Conservation (phyloP, 2,113 vertebrate species). For the Bufo bufo region DNA sequence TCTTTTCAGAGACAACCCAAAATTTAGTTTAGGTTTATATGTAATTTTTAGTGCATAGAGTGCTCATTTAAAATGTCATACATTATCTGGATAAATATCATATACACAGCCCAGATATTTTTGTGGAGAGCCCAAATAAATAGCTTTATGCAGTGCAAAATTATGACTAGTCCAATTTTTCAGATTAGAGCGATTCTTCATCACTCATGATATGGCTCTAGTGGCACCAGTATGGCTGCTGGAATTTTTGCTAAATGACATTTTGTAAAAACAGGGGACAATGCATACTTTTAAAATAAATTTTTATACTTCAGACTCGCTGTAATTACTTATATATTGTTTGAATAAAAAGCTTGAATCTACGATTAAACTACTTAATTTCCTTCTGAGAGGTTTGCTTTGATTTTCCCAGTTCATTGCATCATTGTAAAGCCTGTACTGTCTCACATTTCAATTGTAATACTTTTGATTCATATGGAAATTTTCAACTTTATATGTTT, state of each 20-base stretch:
- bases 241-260: neutral
- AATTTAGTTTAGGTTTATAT: too few species aligned
- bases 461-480: neutral
- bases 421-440: neutral
- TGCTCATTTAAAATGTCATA: neutral
- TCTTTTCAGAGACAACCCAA: too few species aligned
- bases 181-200: too few species aligned
- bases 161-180: neutral
- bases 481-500: neutral
- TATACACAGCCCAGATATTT: neutral
- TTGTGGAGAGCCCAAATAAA: neutral
- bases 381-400: neutral
- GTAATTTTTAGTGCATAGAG: neutral
- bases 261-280: too few species aligned
- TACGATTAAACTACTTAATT: neutral
- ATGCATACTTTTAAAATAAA: neutral
- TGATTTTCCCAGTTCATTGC: neutral
- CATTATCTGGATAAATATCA: neutral
- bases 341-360: neutral
- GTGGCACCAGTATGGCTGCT: neutral
- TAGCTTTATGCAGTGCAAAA: too few species aligned
- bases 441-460: neutral
- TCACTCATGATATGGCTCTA: neutral
- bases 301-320: neutral
- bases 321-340: neutral